Base-by-base conservation (phyloP, 1,140 invertebrate genomes). In the Microplitis demolitor region DNA sequence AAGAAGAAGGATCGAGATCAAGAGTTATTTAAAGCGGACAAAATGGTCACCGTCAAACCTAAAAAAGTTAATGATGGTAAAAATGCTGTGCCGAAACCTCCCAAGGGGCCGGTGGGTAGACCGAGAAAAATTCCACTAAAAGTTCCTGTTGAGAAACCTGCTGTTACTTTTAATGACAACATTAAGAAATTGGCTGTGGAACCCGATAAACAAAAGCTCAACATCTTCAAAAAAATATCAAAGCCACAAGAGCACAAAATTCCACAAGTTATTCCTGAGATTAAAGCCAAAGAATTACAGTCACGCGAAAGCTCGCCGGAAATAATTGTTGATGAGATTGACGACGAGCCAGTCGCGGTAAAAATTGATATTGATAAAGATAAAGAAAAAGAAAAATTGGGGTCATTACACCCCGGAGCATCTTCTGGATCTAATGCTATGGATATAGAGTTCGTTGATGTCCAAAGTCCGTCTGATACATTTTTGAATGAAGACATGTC, bases 141-240 rank as follows among this genome's bases (percentile, higher is more conserved):
- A 61, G 3, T 77, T 3, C 71, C 74, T 6, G 62, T 69, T 1
- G 34, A 66, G 33, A 14, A 60, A 16, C 11, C 16, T 66, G 8
- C 66, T 4, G 80, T 84, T 14, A 76, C 72, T 1, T 85, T 87
- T 70, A 79, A 85, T 24, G 83, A 85, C 4, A 71, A 78, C 31
- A 88, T 92, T 51, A 91, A 91, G 78, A 94, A 95, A 86, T 82
- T 95, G 24, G 89, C 91, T 1, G 91, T 90, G 3, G 93, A 95
- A 82, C 93, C 93, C 1, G 93, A 95, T 81, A 93, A 91, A 82
- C 93, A 92, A 81, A 95, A 95, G 83, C 83, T 94, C 33, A 95
- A 95, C 86, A 94, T 95, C 80, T 94, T 95, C 77, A 95, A 94
- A 80, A 95, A 95, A 85, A 93, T 95, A 78, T 91, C 92, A 66